These are phyloP conservation scores for Eumacrocentrus americanus DNA, from an alignment of 2,888 invertebrate species.

Conservation along the genomic window DNA sequence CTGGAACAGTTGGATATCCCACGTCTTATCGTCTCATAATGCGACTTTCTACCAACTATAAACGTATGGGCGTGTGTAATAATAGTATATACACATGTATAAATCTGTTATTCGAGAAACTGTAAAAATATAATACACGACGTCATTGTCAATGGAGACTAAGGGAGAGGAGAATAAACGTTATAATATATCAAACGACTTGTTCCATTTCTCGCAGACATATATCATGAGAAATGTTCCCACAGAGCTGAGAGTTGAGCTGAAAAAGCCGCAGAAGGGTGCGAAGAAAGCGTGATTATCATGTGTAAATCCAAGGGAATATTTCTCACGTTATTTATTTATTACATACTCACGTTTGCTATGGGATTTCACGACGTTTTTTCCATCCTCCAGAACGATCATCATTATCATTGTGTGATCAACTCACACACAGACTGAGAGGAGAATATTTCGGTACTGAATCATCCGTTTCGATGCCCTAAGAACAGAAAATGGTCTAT, in stretches of 20 bases:
- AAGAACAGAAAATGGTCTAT: neutral
- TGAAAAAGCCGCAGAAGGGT: slow-evolving; percentile 16
- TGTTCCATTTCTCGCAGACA: slow-evolving; percentile 13
- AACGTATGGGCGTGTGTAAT: slow-evolving; percentile 23
- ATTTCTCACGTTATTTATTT: slow-evolving; percentile 21
- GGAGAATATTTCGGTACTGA: slow-evolving; percentile 9
- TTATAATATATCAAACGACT: too few species aligned
- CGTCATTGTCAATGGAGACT: slow-evolving; percentile 2
- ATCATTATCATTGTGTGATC: neutral
- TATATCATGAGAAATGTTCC: slow-evolving; percentile 27
- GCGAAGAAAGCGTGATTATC: slow-evolving; percentile 22
- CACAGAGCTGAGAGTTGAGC: neutral
- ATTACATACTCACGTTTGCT: slow-evolving; percentile 24
- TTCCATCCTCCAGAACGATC: slow-evolving; percentile 16
- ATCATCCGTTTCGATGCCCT: too few species aligned
- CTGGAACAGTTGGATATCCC: slow-evolving; percentile 36
- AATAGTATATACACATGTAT: slow-evolving; percentile 29
- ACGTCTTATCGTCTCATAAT: slow-evolving; percentile 43
- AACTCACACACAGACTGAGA: neutral
- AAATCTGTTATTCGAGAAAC: slow-evolving; percentile 1
- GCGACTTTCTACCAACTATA: slow-evolving; percentile 43
- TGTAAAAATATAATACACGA: slow-evolving; percentile 8
- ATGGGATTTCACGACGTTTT: slow-evolving; percentile 12
- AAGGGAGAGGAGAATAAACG: neutral
- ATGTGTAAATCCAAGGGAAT: neutral